Base-by-base conservation (phyloP, 1,140 invertebrate species). In the Meloidogyne chitwoodi region DNA sequence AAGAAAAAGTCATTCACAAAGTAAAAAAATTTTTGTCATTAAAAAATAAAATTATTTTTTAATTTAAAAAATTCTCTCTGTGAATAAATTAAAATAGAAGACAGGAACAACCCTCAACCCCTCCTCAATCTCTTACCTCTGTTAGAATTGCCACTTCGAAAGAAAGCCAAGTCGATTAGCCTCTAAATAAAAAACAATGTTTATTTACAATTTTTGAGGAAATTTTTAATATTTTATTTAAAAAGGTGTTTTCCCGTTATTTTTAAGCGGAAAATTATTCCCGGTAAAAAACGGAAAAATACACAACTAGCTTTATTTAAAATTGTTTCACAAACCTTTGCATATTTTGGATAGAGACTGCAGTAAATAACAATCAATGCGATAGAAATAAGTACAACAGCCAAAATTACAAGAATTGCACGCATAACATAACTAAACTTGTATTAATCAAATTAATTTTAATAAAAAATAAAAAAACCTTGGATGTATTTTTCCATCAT, bases 281-380 rank as follows among this genome's bases (percentile, higher is more conserved):
- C n/a, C n/a, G n/a, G n/a, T n/a, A n/a, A n/a, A n/a, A n/a, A n/a
- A n/a, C n/a, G n/a, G n/a, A n/a, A n/a, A n/a, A n/a, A n/a, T n/a
- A n/a, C n/a, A n/a, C n/a, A n/a, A n/a, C n/a, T n/a, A n/a, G n/a
- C n/a, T n/a, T n/a, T n/a, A n/a, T n/a, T n/a, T n/a, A n/a, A n/a
- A n/a, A n/a, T n/a, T n/a, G n/a, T n/a, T n/a, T n/a, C n/a, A n/a
- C n/a, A 68, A 34, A 73, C 71, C 71, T 73, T 27, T 61, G 71
- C 41, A 63, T 73, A 73, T 26, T 73, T 73, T 29, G 71, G 71
- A 19, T 73, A 73, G 22, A 73, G 26, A 24, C 61, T 61, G 26
- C 71, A 73, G 26, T 73, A 73, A 12, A 73, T 63, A 14, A 56
- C 16, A 34, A 63, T 56, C 12, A 73, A 63, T 8, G 48, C 48